Base-by-base conservation (phyloP, 2,888 invertebrate genomes). In the Candidula unifasciata region DNA sequence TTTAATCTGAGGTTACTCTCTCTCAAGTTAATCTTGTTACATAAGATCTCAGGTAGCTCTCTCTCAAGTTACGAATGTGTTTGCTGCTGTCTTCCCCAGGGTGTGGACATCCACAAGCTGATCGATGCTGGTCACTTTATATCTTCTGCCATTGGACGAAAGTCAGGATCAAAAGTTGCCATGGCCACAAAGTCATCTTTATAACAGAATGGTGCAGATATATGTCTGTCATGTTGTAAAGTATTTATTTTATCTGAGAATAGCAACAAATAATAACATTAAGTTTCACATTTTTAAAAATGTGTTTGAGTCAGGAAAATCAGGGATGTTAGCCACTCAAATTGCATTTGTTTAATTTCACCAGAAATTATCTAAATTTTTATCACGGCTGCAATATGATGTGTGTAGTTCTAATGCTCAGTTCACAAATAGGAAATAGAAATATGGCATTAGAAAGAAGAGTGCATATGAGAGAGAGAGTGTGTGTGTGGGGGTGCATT, bases 71-170 rank as follows among this genome's bases (percentile, higher is more conserved):
- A 13, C 10, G n/a, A 60, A 24, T 30, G 30, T 52, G 18, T 52
- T 74, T 37, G 18, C n/a, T n/a, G n/a, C n/a, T 35, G 60, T 35
- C 35, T 64, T 21, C 64, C 88, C 54, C 91, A 93, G 93, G 93
- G 97, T 76, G 94, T 99, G 27, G 95, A 98, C 93, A 94, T 98
- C 85, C 95, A 96, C 30, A 96, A 96, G 92, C 94, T 98, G 2
- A 95, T 97, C n/a, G 95, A 95, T 88, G 96, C 96, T 16, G 98
- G 98, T 37, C 88, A 96, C 84, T 98, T 95, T 93, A 98, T 99
- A 88, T 97, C 97, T 87, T 94, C 95, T 84, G 95, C 95, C 90
- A 94, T 98, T 44, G 95, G 95, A 18, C 96, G 96, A 92, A 90
- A 90, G 74, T 91, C 92, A 21, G 89, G 89, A 5, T 94, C 94